Evolutionary conservation across 2,888 invertebrate genomes (phyloP).

Genomic region (Bruchidius siliquastri): DNA sequence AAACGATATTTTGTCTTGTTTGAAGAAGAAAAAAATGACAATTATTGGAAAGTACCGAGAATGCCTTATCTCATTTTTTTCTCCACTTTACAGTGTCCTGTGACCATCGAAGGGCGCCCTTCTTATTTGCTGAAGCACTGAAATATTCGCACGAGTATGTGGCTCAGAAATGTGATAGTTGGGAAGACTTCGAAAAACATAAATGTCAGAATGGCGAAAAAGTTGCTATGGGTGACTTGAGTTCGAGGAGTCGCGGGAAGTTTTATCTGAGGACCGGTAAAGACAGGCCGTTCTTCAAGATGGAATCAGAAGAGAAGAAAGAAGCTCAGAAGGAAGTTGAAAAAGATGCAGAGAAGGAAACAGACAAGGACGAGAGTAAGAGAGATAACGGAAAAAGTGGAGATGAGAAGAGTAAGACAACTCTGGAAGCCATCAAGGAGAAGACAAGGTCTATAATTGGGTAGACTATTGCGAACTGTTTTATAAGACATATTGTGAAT

Average conservation of each 20-base stretch:
- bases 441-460: neutral
- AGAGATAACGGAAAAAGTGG: neutral
- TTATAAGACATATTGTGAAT: too few relatives aligned
- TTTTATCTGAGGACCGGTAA: slow-evolving; percentile 34
- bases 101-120: slow-evolving; percentile 30
- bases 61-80: neutral
- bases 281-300: slow-evolving; percentile 28
- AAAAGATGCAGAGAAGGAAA: neutral
- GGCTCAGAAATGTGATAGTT: slow-evolving; percentile 27
- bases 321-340: neutral
- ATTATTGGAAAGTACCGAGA: too few relatives aligned
- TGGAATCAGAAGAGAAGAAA: neutral
- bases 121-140: slow-evolving; percentile 33
- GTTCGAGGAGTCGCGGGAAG: slow-evolving; percentile 23
- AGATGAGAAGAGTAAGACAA: neutral
- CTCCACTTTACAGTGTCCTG: slow-evolving; percentile 29
- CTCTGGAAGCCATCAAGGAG: neutral
- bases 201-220: slow-evolving; percentile 23
- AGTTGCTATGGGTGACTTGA: slow-evolving; percentile 30
- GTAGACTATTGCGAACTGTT: neutral
- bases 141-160: slow-evolving; percentile 27
- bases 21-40: too few relatives aligned
- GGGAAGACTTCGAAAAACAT: slow-evolving; percentile 21
- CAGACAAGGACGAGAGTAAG: neutral
- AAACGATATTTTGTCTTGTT: too few relatives aligned